Percentiles rank a stretch among this genome's conserved stretches.
Evolutionary conservation across 2,888 invertebrate genomes (phyloP).

Genomic region (Lissonota sp.): DNA sequence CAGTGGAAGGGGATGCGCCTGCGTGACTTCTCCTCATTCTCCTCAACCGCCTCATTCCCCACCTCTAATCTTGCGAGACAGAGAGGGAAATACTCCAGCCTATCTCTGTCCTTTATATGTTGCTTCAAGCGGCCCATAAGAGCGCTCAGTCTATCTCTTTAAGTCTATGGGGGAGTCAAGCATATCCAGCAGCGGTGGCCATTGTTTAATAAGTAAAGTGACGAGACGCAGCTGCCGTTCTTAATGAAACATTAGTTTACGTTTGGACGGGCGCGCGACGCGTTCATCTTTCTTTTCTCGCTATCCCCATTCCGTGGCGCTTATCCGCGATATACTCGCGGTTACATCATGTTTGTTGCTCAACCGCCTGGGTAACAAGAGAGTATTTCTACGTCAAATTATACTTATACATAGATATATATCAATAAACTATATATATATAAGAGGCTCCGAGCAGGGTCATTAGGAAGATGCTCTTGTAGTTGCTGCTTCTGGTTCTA

Average conservation of each 20-base stretch:
- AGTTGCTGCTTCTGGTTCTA: conserved; percentile 59
- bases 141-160: too few species aligned
- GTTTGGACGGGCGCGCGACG: conserved; percentile 71
- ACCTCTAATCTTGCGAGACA: too few species aligned
- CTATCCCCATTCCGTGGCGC: conserved; percentile 43
- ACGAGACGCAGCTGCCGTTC: conserved; percentile 82
- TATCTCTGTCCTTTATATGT: too few species aligned
- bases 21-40: too few species aligned
- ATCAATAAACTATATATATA: conserved; percentile 5
- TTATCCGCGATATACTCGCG: conserved; percentile 53
- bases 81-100: too few species aligned
- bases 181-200: conserved; percentile 70
- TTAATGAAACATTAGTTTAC: conserved; percentile 83
- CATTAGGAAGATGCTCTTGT: conserved; percentile 68
- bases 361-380: conserved; percentile 46
- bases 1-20: too few species aligned
- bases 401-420: conserved; percentile 29
- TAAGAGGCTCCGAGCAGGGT: conserved; percentile 59
- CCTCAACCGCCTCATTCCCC: too few species aligned
- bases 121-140: too few species aligned
- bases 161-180: too few species aligned
- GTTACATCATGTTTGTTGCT: background rate
- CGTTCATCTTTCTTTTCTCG: conserved; percentile 60
- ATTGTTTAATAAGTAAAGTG: conserved; percentile 83
- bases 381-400: conserved; percentile 37